Evolutionary conservation across 1,140 invertebrate species (phyloP), one percentile per base, ranked within the genome.

Genomic region (Euura lappo): DNA sequence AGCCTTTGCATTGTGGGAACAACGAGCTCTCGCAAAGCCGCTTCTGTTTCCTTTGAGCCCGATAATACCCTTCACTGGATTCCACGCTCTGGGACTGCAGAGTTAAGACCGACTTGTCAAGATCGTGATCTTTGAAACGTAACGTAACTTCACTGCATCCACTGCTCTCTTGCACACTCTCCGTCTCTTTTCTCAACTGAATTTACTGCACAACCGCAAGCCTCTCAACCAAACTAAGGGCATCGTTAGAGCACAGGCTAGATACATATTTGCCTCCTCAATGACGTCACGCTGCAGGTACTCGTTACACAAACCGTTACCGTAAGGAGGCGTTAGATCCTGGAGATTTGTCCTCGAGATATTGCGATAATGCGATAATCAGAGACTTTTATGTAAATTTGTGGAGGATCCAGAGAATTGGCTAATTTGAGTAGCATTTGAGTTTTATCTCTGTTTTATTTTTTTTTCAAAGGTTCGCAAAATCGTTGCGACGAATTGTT

Each of bases 11-110:
- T 60, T 60, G 51, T 60, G 51, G 51, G 51, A 60, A 60, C 28
- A 28, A 28, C 28, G 28, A 28, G 28, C 28, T 28, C 28, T 28
- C 28, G 28, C 28, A 28, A 28, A 64, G 60, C 66, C 66, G 66
- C 66, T 68, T 68, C 66, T 68, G 44, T 68, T 42, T 68, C 66
- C 44, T 68, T 10, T 5, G 66, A 42, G 66, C 28, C 8, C 51
- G 51, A 60, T 60, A 68, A 44, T 68, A 68, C 66, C 66, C 66
- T 68, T 68, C 66, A 68, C 66, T 68, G 66, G 66, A 68, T 68
- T 68, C 66, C 66, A 68, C 66, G 44, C 66, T 68, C 44, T 10
- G 44, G 8, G 42, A 11, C 66, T 68, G 60, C 28, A 28, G 51
- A 68, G 11, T 42, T 44, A 44, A 44, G 66, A 68, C 11, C 66